Conservation (phyloP, 2,797 vertebrate species). For the Morus bassanus region DNA sequence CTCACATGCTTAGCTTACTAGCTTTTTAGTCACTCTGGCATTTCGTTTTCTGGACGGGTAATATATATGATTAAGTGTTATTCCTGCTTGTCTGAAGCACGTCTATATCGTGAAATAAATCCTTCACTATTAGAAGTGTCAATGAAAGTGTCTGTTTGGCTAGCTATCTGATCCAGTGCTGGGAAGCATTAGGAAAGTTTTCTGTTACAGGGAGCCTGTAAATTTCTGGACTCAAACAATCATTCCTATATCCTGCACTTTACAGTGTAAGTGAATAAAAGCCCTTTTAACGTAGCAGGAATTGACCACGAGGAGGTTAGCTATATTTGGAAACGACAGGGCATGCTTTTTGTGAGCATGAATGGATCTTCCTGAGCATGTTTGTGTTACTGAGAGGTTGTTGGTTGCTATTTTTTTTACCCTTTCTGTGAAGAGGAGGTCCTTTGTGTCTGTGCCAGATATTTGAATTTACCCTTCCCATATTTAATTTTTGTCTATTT, state of each 20-base stretch:
- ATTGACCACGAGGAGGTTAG: slow-evolving; percentile 39
- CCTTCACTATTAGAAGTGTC: slow-evolving; percentile 17
- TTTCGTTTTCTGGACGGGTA: slow-evolving; percentile 38
- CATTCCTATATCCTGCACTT: slow-evolving; percentile 38
- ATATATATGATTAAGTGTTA: neutral
- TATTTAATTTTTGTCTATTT: slow-evolving; percentile 19
- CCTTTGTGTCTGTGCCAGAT: slow-evolving; percentile 35
- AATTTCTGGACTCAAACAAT: slow-evolving; percentile 33
- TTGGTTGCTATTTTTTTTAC: neutral
- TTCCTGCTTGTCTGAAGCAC: slow-evolving; percentile 36
- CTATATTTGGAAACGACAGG: slow-evolving; percentile 58
- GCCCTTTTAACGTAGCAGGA: slow-evolving; percentile 54
- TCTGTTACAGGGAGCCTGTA: slow-evolving; percentile 33
- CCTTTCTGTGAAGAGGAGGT: slow-evolving; percentile 34
- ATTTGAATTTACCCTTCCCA: neutral
- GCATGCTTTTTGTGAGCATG: slow-evolving; percentile 57
- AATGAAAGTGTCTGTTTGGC: neutral
- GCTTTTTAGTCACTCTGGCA: neutral
- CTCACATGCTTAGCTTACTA: neutral
- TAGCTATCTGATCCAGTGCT: neutral
- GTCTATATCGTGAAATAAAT: slow-evolving; percentile 16
- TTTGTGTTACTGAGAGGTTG: slow-evolving; percentile 47
- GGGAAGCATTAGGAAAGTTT: slow-evolving; percentile 15
- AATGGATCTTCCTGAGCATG: slow-evolving; percentile 66
- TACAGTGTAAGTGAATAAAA: slow-evolving; percentile 49